Base-by-base conservation (phyloP, 2,888 invertebrate genomes). In the Phymatocera aterrima region DNA sequence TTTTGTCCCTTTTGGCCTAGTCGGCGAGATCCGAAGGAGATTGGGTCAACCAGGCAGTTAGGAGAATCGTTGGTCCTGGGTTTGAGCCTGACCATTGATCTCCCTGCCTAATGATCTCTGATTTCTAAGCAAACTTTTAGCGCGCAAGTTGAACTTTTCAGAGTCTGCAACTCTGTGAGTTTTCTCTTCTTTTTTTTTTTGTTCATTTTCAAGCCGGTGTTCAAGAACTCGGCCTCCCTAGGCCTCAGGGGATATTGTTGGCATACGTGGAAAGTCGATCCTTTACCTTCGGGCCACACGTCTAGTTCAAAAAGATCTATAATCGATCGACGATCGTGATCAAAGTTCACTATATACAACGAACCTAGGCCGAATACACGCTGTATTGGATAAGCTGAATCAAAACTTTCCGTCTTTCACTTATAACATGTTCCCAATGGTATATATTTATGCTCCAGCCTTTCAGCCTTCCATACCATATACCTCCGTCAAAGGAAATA, bases 31-130 rank as follows among this genome's bases (percentile, higher is more conserved):
- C 82, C 83, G 61, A 82, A 84, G n/a, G n/a, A n/a, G 84, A 85
- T 85, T 85, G 82, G 85, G 84, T 85, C 86, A 85, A 85, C 83
- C 82, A 83, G 85, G 85, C 84, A 84, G 85, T 83, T 83, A 82
- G 21, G 43, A 21, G 54, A 65, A 78, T 31, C 34, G 48, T 40
- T 37, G 48, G 18, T 74, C 40, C 24, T 60, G 28, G 75, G 75
- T 64, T 46, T 61, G 64, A 79, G 75, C 64, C 78, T n/a, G 68
- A 68, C 51, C 75, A 68, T 82, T 80, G 80, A 79, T 80, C 84
- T 81, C 84, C 85, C 72, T 72, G 18, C 43, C 83, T 85, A 86
- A 87, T 85, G 84, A 87, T 87, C 83, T 82, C 82, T 82, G 86
- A 87, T 87, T 87, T 87, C 83, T 83, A 83, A 85, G 83, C 83